phyloP scores from a whole-genome alignment of 92 coral and sea anemone species.

The Palythoa grandiflora region DNA sequence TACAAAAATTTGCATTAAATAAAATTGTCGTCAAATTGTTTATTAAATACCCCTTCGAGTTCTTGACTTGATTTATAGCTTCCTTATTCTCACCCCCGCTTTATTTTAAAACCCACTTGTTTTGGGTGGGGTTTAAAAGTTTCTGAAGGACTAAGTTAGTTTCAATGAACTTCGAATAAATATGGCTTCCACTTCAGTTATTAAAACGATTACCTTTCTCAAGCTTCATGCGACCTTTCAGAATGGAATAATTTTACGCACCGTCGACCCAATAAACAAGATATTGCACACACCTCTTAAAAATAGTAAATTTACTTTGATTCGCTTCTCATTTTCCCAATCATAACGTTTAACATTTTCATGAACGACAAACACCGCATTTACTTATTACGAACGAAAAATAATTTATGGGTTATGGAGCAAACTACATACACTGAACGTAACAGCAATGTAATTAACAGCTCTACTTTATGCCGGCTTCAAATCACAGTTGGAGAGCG shows the following conservation, averaged over 20 bases:
- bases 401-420: not conserved
- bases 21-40: not conserved
- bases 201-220: not conserved
- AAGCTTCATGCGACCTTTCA: not conserved
- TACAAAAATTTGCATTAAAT: not conserved
- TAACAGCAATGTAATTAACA: not conserved
- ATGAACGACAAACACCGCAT: constrained; percentile 3
- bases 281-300: constrained; percentile 3
- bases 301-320: constrained; percentile 15
- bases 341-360: constrained; percentile 3
- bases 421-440: not conserved
- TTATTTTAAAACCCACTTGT: not conserved
- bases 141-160: not conserved
- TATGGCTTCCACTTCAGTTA: not conserved
- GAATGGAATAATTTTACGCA: constrained; percentile 11
- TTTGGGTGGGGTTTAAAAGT: not conserved
- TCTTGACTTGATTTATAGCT: not conserved
- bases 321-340: not conserved
- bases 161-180: not conserved
- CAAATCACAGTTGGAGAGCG: not conserved
- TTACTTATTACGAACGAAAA: not conserved
- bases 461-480: not conserved
- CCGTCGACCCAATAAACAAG: not conserved
- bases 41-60: not conserved
- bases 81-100: not conserved